Evolutionary conservation across 2,888 invertebrate species (phyloP).

Genomic region (Acrobasis suavella): DNA sequence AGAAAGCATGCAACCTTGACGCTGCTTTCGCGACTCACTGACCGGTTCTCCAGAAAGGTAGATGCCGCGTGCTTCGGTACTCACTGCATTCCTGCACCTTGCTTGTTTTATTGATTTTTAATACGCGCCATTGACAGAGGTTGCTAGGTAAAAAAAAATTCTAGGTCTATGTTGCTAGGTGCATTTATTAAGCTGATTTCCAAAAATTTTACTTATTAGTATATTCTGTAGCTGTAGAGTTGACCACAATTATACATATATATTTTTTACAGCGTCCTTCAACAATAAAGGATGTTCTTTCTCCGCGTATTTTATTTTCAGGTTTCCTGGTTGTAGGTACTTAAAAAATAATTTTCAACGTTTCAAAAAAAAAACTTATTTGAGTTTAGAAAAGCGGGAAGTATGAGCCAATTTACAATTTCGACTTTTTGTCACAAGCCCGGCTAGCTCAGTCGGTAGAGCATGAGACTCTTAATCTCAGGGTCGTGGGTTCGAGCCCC

Average conservation of each 20-base stretch:
- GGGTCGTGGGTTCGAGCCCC: conserved; percentile 84
- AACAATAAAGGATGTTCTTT: too few relatives aligned
- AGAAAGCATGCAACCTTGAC: conserved; percentile 32
- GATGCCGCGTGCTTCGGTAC: conserved; percentile 12
- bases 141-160: too few relatives aligned
- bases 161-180: too few relatives aligned
- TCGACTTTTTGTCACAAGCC: conserved; percentile 38
- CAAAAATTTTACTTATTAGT: too few relatives aligned
- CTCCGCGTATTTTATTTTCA: too few relatives aligned
- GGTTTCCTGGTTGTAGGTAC: too few relatives aligned
- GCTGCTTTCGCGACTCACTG: conserved; percentile 28
- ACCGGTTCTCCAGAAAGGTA: conserved; percentile 27
- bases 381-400: not conserved
- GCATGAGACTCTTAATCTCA: conserved; percentile 84
- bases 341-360: too few relatives aligned
- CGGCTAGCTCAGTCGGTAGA: conserved; percentile 79
- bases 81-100: conserved; percentile 25
- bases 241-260: too few relatives aligned
- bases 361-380: too few relatives aligned
- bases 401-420: conserved; percentile 23
- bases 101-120: not conserved
- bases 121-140: not conserved
- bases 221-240: too few relatives aligned
- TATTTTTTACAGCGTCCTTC: too few relatives aligned
- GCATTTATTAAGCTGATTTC: not conserved